A percentile compares a stretch with the other conserved stretches of the same genome.
Evolutionary conservation across 2,113 vertebrate species (phyloP).

Genomic region (Atractosteus spatula): DNA sequence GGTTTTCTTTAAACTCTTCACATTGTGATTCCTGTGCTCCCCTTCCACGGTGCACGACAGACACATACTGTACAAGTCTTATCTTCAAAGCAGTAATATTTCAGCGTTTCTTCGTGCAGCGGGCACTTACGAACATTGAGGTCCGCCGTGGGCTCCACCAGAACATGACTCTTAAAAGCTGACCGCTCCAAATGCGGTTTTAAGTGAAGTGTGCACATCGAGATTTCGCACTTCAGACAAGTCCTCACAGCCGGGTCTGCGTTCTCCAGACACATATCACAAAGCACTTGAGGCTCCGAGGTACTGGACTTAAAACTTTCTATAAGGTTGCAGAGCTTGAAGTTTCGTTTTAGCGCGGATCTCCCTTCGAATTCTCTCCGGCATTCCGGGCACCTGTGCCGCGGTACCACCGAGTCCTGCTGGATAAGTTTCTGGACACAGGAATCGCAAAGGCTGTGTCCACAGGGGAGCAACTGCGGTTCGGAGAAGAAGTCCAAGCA

Average conservation of each 20-base stretch:
- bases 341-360: slow-evolving; percentile 57
- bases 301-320: slow-evolving; percentile 38
- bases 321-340: slow-evolving; percentile 65
- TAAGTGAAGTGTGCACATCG: slow-evolving; percentile 67
- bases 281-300: slow-evolving; percentile 24
- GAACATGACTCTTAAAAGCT: slow-evolving; percentile 35
- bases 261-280: slow-evolving; percentile 62
- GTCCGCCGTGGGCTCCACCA: slow-evolving; percentile 39
- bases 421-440: slow-evolving; percentile 55
- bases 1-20: slow-evolving; percentile 52
- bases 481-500: slow-evolving; percentile 65
- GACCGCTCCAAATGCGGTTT: slow-evolving; percentile 51
- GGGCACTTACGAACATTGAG: slow-evolving; percentile 36
- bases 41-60: slow-evolving; percentile 42
- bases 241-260: slow-evolving; percentile 44
- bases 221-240: slow-evolving; percentile 62
- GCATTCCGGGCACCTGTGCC: slow-evolving; percentile 65
- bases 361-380: slow-evolving; percentile 45
- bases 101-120: slow-evolving; percentile 47
- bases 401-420: slow-evolving; percentile 35
- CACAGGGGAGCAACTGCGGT: slow-evolving; percentile 60
- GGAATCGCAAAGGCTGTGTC: slow-evolving; percentile 67
- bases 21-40: slow-evolving; percentile 51
- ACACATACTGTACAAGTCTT: slow-evolving; percentile 51
- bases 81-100: slow-evolving; percentile 63